Base-by-base conservation (phyloP, 1,140 invertebrate species). In the Maniola jurtina region DNA sequence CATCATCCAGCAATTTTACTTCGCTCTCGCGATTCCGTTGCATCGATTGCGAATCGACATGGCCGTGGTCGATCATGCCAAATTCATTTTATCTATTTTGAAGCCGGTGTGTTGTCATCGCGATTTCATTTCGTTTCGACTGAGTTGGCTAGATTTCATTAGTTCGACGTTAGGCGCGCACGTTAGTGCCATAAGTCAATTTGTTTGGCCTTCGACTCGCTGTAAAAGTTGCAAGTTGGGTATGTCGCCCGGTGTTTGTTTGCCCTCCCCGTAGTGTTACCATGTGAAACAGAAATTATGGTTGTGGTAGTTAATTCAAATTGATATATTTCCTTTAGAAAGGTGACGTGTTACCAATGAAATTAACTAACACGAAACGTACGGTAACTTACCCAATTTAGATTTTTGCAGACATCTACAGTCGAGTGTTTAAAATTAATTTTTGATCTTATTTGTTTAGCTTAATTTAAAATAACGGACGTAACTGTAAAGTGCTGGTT, bases 291-390 rank as follows among this genome's bases (percentile, higher is more conserved):
- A 76, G 79, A 82, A 89, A 83, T 83, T 78, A 88, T 85, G 88
- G 88, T 90, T 90, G 88, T 90, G 88, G 83, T 90, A 90, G 88
- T 80, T 88, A 88, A 86, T 83, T 80, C 77, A 87, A 87, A 88
- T 83, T 88, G 80, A 86, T 87, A 83, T 85, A 86, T 81, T 84
- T 77, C 75, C 79, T 77, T 81, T 80, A 81, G 75, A 76, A 64
- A 77, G 69, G 83, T 83, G 84, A 76, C 83, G 86, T 72, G 76
- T 72, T 65, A 45, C 68, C 72, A 66, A 35, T 34, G 75, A 71
- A 70, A 66, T 66, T 72, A 73, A 72, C 75, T 77, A 73, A 68
- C 66, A 67, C 62, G 36, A 58, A 68, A 70, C 66, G 61, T 47
- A 56, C 54, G 35, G 55, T 60, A 15, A 36, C 47, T 16, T 61